Evolutionary conservation across 2,797 vertebrate species (phyloP).

Genomic region (Hydrocynus forskahlii): DNA sequence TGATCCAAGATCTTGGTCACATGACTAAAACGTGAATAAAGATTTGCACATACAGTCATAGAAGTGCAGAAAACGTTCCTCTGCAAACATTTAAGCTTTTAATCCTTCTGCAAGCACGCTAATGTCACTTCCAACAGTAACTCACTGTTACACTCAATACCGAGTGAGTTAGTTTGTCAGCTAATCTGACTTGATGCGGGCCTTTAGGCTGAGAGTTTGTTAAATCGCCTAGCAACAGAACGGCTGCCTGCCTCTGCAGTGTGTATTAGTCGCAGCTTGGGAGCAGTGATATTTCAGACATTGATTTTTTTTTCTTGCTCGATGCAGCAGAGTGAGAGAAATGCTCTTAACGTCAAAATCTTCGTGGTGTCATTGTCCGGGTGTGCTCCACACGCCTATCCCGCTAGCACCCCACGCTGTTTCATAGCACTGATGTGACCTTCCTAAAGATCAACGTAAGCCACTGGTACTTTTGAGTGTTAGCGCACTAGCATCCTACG

Average conservation of each 20-base stretch:
- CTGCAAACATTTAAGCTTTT: slow-evolving; percentile 1
- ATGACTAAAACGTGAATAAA: not conserved
- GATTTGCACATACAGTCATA: not conserved
- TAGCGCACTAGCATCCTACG: not conserved
- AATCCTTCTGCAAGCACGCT: not conserved
- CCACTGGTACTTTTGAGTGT: not conserved
- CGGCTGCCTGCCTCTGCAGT: slow-evolving; percentile 2
- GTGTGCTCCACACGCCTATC: not conserved
- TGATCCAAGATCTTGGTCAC: not conserved
- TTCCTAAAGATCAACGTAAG: not conserved
- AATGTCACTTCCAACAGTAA: slow-evolving; percentile 1
- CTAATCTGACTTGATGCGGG: slow-evolving; percentile 27
- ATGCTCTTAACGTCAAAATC: slow-evolving; percentile 9
- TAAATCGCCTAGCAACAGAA: slow-evolving; percentile 46
- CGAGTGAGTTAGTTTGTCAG: not conserved
- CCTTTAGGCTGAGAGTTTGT: slow-evolving; percentile 25
- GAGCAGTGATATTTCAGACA: slow-evolving; percentile 28
- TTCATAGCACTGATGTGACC: not conserved
- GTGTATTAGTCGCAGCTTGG: slow-evolving; percentile 10
- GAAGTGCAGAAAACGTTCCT: not conserved
- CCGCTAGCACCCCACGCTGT: not conserved
- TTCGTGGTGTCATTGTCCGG: not conserved
- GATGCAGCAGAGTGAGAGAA: slow-evolving; percentile 6
- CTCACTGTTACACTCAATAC: not conserved
- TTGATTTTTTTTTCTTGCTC: slow-evolving; percentile 17